Evolutionary conservation across 2,888 invertebrate species (phyloP).

Genomic region (Anodontia alba): DNA sequence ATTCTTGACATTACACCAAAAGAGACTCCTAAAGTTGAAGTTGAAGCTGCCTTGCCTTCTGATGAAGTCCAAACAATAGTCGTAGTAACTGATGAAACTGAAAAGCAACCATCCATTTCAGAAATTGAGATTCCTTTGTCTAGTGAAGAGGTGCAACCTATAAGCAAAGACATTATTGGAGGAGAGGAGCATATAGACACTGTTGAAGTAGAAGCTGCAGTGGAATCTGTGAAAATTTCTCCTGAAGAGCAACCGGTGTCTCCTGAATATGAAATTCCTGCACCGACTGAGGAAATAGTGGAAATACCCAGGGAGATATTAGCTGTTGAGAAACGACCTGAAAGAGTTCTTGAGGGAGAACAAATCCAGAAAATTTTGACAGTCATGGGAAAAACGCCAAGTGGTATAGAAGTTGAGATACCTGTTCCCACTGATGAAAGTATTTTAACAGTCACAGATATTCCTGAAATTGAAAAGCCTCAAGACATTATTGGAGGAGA

Average conservation of each 20-base stretch:
- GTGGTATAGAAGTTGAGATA: background rate
- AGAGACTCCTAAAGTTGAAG: slow-evolving; percentile 46
- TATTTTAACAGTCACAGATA: background rate
- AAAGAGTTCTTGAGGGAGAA: no score
- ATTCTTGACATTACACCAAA: no score
- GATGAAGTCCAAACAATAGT: slow-evolving; percentile 2
- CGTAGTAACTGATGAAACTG: background rate
- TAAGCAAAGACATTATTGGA: background rate
- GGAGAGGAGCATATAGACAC: no score
- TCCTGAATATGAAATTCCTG: slow-evolving; percentile 48
- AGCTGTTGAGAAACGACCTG: background rate
- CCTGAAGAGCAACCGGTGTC: background rate
- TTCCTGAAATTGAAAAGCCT: slow-evolving; percentile 20
- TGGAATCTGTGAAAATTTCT: background rate
- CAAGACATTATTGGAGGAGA: background rate
- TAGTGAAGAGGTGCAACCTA: slow-evolving; percentile 12
- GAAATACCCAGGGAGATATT: slow-evolving; percentile 24
- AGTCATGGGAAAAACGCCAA: background rate
- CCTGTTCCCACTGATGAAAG: slow-evolving; percentile 21
- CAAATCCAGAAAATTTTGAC: background rate
- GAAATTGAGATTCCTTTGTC: slow-evolving; percentile 33
- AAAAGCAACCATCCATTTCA: background rate
- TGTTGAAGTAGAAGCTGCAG: background rate
- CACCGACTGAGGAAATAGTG: slow-evolving; percentile 46
- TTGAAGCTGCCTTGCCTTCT: slow-evolving; percentile 24